Evolutionary conservation across 2,888 invertebrate genomes (phyloP), one percentile per base, ranked within the genome.

Genomic region (Prosapia bicincta): DNA sequence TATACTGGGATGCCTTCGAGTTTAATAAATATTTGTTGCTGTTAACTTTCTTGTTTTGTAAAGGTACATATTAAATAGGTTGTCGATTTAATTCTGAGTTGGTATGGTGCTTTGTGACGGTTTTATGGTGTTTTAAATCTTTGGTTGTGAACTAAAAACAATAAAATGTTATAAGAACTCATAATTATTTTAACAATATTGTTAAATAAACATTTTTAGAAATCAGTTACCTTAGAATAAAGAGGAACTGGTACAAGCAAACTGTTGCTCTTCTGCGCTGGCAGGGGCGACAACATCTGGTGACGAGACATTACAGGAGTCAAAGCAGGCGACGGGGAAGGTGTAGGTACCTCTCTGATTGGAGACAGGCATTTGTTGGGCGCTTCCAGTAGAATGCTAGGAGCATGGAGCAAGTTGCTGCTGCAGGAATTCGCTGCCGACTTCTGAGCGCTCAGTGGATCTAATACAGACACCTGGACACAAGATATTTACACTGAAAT

Each of bases 361-460:
- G 93, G 93, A 71, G 93, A 93, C 79, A 94, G 88, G 86, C 93
- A 93, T 85, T 92, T 92, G 83, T 90, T 92, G 81, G 93, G 93
- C 81, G 93, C 91, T 87, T 94, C 93, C 74, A 94, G 87, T 30
- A 93, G 88, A 80, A 93, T 93, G 54, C 91, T 91, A 43, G 93
- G 92, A 74, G 92, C 91, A 83, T 92, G 91, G 65, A 91, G 86
- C 69, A 90, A 85, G 83, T 90, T 91, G 82, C 89, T 88, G 75
- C 78, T 77, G 74, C 15, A 75, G 65, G n/a, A 78, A 69, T 86
- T 84, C 69, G 86, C 84, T 26, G 87, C 87, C 74, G 65, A 79
- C 83, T 90, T 91, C 83, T 91, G 90, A 72, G 90, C 90, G 81
- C 88, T 91, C 68, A 92, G 85, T 65, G 90, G 89, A 83, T 92